phyloP scores from a whole-genome alignment of 2,888 invertebrate genomes.

The Lasioglossum morio region DNA sequence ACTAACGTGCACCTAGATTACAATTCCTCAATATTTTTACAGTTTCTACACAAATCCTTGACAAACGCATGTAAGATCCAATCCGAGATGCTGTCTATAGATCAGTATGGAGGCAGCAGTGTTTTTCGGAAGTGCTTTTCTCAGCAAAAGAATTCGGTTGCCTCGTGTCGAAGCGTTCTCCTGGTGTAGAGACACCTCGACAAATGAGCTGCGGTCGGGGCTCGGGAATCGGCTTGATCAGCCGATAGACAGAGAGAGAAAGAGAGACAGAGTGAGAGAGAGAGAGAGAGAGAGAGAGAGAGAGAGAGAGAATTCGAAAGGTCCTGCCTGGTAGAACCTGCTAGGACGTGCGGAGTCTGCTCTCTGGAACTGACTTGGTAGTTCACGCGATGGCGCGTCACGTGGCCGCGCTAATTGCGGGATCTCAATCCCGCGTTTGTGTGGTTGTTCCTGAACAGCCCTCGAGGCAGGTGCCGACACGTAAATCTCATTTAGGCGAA shows the following conservation, averaged over 20 bases:
- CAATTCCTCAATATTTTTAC: too few relatives aligned
- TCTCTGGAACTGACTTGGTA: conserved; percentile 10
- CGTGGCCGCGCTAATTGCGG: conserved; percentile 12
- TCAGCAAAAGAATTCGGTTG: conserved; percentile 4
- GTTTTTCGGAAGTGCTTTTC: neutral
- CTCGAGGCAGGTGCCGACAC: conserved; percentile 8
- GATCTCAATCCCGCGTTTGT: conserved; percentile 15
- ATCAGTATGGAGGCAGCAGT: neutral
- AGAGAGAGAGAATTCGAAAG: neutral
- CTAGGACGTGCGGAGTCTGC: conserved; percentile 7
- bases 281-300: too few relatives aligned
- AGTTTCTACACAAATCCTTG: too few relatives aligned
- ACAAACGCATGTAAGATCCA: neutral
- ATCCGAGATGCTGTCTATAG: neutral
- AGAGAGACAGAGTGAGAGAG: too few relatives aligned
- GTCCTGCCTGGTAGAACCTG: neutral
- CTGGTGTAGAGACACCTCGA: neutral
- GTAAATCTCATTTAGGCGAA: conserved; percentile 18
- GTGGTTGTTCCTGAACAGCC: conserved; percentile 3
- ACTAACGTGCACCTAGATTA: too few relatives aligned
- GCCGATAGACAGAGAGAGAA: neutral
- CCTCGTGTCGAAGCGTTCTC: neutral
- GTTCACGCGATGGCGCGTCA: conserved; percentile 3
- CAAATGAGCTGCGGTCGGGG: conserved; percentile 10
- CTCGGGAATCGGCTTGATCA: conserved; percentile 7